phyloP scores from a whole-genome alignment of 1,140 invertebrate genomes.

The Heliconius hewitsoni region DNA sequence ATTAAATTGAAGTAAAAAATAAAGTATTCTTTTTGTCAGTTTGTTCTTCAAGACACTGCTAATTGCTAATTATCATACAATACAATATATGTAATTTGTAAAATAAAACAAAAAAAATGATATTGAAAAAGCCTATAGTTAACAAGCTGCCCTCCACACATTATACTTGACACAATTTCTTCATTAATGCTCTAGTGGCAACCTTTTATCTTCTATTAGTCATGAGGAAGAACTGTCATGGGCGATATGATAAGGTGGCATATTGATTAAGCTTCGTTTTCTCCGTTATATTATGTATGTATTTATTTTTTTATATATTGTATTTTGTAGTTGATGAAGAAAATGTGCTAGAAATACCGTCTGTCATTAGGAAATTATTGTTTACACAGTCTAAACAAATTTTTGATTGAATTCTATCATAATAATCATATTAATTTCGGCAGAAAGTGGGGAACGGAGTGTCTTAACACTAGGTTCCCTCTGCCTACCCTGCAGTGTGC shows the following conservation, averaged over 20 bases:
- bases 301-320: not conserved
- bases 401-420: too few relatives aligned
- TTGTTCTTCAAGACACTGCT: not conserved
- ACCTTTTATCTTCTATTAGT: constrained; percentile 24
- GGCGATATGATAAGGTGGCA: not conserved
- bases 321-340: too few relatives aligned
- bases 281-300: not conserved
- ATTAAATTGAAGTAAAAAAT: not conserved
- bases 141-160: constrained; percentile 24
- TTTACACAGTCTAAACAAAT: too few relatives aligned
- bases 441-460: too few relatives aligned
- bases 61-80: not conserved
- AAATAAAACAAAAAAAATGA: not conserved
- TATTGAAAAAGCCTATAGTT: constrained; percentile 1
- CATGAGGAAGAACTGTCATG: constrained; percentile 19
- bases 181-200: constrained; percentile 19
- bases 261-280: not conserved
- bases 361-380: too few relatives aligned
- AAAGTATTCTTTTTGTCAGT: not conserved
- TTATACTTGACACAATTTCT: constrained; percentile 25
- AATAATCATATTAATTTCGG: too few relatives aligned
- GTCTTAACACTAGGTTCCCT: too few relatives aligned
- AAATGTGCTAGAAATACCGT: not conserved
- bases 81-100: not conserved
- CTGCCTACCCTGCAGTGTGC: too few relatives aligned